These are phyloP conservation scores for Grantiella picta DNA, from an alignment of 2,113 vertebrate genomes.

Conservation along the genomic window DNA sequence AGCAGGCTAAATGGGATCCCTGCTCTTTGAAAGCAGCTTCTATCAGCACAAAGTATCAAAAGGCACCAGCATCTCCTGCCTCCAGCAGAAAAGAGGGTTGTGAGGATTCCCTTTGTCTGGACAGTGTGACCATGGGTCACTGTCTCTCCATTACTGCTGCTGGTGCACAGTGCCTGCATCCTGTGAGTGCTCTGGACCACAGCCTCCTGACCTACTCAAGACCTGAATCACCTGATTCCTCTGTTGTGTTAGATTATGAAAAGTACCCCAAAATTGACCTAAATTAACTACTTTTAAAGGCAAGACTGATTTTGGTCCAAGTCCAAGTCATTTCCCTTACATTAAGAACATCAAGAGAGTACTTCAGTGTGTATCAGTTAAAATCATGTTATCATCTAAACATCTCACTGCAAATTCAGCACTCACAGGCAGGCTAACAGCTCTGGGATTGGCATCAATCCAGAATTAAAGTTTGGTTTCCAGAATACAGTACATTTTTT, in stretches of 20 bases:
- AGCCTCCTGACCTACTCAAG: background rate
- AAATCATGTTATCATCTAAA: background rate
- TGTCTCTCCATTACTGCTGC: background rate
- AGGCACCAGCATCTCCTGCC: background rate
- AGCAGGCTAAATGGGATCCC: background rate
- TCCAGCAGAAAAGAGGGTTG: background rate
- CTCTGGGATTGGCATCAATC: background rate
- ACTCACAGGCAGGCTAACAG: background rate
- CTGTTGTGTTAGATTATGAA: background rate
- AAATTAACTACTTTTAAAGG: background rate
- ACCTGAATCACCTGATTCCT: background rate
- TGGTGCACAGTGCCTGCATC: accelerated
- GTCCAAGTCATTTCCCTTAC: background rate
- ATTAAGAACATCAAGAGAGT: background rate
- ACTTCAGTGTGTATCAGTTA: background rate
- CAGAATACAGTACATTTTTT: background rate
- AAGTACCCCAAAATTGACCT: background rate
- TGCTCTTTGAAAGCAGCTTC: background rate
- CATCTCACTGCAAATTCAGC: background rate
- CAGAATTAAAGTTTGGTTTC: background rate
- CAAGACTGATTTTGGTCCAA: background rate
- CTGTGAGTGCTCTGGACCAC: background rate
- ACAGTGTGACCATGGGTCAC: background rate
- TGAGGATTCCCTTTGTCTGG: background rate
- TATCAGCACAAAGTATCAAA: background rate